Conservation (phyloP, 2,888 invertebrate genomes). For the Dascillus cervinus region DNA sequence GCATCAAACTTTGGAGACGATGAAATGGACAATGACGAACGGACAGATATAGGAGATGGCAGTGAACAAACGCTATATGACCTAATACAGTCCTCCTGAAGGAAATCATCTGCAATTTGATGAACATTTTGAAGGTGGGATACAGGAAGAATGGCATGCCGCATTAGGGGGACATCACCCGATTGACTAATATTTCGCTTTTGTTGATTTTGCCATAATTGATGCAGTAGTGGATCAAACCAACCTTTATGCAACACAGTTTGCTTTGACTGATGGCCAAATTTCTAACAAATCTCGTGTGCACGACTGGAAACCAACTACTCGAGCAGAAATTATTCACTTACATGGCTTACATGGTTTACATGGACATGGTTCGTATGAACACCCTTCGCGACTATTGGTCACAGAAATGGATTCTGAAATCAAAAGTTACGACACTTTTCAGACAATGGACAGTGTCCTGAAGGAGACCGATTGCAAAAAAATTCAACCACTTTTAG, state of each 20-base stretch:
- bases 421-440: constrained; percentile 18
- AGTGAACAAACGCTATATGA: too few species aligned
- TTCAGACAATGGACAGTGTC: constrained; percentile 20
- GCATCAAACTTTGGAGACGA: too few species aligned
- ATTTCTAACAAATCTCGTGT: constrained; percentile 3
- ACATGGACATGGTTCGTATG: constrained; percentile 9
- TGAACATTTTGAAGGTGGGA: constrained; percentile 2
- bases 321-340: constrained; percentile 13
- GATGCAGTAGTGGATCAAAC: constrained; percentile 2
- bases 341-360: constrained; percentile 19
- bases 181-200: background rate
- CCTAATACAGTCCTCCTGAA: too few species aligned
- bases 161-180: background rate
- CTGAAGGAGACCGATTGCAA: constrained; percentile 18
- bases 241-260: too few species aligned
- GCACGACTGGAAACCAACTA: constrained; percentile 6
- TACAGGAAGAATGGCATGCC: background rate
- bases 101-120: constrained; percentile 1
- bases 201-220: constrained; percentile 2
- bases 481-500: constrained; percentile 20
- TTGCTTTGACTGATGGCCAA: too few species aligned
- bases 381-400: constrained; percentile 18
- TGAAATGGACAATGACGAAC: too few species aligned
- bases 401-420: constrained; percentile 13
- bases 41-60: too few species aligned